Percentiles rank a stretch among this genome's conserved stretches.
Evolutionary conservation across 64 coral and sea anemone species (phyloP).

Genomic region (Astreopora myriophthalma): DNA sequence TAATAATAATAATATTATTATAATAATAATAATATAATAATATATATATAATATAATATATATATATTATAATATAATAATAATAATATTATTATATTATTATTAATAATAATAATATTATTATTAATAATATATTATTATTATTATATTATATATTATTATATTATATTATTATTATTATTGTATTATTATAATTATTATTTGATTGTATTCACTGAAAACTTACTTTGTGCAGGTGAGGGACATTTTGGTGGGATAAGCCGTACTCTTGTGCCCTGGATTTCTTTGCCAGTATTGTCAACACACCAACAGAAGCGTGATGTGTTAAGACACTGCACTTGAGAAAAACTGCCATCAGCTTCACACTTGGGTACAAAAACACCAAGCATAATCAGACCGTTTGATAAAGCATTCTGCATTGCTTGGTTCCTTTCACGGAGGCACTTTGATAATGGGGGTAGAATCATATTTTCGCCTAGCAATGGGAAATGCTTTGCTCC

Average conservation of each 20-base stretch:
- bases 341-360: constrained; percentile 50
- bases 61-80: too few species aligned
- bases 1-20: too few species aligned
- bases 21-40: too few species aligned
- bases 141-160: too few species aligned
- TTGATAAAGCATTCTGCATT: neutral
- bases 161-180: too few species aligned
- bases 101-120: too few species aligned
- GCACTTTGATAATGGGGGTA: neutral
- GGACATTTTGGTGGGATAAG: constrained; percentile 32
- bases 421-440: constrained; percentile 36
- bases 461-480: neutral
- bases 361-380: constrained; percentile 57
- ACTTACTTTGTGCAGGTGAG: constrained; percentile 15
- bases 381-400: constrained; percentile 19
- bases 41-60: too few species aligned
- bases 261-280: constrained; percentile 29
- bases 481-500: neutral
- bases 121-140: too few species aligned
- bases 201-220: neutral
- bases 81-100: too few species aligned
- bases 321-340: constrained; percentile 50
- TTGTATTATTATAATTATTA: too few species aligned
- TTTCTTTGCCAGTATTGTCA: constrained; percentile 33
- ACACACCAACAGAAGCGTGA: constrained; percentile 70